Percentiles rank a stretch among this genome's conserved stretches.
Evolutionary conservation across 2,888 invertebrate species (phyloP).

Genomic region (Tromatobia lineatoria): DNA sequence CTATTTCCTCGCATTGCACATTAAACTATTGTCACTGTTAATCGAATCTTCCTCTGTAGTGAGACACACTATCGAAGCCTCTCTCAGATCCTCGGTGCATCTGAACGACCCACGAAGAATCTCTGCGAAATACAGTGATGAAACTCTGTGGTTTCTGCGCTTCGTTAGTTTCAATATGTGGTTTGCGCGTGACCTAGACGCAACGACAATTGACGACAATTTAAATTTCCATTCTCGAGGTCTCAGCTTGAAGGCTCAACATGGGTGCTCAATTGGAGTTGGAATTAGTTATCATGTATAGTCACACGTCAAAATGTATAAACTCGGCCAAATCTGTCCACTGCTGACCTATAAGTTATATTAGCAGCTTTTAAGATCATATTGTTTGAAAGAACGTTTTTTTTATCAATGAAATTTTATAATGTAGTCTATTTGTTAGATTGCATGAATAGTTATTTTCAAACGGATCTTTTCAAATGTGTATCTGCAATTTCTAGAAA

Average conservation of each 20-base stretch:
- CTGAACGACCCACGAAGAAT: background rate
- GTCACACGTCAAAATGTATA: background rate
- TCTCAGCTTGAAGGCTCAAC: background rate
- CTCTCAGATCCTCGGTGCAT: background rate
- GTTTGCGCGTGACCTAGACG: conserved; percentile 44
- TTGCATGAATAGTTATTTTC: too few relatives aligned
- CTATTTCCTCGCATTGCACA: conserved; percentile 36
- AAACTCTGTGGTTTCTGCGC: conserved; percentile 1
- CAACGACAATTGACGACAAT: conserved; percentile 70
- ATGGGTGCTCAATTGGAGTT: conserved; percentile 4
- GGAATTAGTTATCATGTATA: background rate
- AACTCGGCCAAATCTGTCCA: background rate
- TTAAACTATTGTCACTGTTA: conserved; percentile 50
- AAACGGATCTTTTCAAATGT: too few relatives aligned
- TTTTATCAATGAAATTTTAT: too few relatives aligned
- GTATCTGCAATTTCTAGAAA: too few relatives aligned
- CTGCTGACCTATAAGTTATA: background rate
- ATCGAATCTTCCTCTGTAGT: conserved; percentile 53
- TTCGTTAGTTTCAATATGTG: conserved; percentile 20
- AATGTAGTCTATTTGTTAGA: too few relatives aligned
- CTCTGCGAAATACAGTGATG: conserved; percentile 3
- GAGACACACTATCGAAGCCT: background rate
- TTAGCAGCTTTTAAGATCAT: background rate
- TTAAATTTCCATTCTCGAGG: conserved; percentile 55
- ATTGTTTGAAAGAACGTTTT: background rate